Evolutionary conservation across 2,797 vertebrate species (phyloP), one percentile per base, ranked within the genome.

Genomic region (Coregonus ussuriensis): DNA sequence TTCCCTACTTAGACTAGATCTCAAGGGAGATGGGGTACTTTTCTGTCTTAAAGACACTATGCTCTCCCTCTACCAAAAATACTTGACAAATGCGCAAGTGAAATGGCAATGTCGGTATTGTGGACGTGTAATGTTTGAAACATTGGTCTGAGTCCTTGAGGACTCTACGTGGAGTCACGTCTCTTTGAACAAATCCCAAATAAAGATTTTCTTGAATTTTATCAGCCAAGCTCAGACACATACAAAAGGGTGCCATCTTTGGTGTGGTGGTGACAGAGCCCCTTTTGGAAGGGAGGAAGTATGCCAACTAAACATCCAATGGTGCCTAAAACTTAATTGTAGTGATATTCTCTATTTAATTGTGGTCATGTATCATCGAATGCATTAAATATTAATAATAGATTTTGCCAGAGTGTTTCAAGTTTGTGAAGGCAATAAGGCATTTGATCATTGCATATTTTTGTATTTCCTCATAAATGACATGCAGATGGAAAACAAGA

Each of bases 381-480:
- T 89, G 93, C 94, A 93, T 92, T 92, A 86, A 78, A 71, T 56
- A 66, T 29, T 77, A 90, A 89, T 92, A 90, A 78, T 74, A 92
- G 91, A 91, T 94, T 59, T 83, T 85, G 82, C 84, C 86, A 85
- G 83, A 78, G 69, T 79, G 77, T 81, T 76, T 84, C 77, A 79
- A 33, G 73, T 91, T 94, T 96, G 94, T 94, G 89, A 92, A 93
- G 91, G 93, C 92, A 92, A 93, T 94, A 93, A 93, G 62, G 77
- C 93, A 91, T 93, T 92, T 95, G 90, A 89, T 92, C 94, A 90
- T 91, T 93, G 81, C 88, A 91, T 95, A 95, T 95, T 96, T 96
- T 95, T 96, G 91, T 96, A 94, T 94, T 93, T 85, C 91, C 84
- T 89, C 88, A 94, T 89, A 93, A 91, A 35, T 62, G n/a, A 91